phyloP scores from a whole-genome alignment of 2,113 vertebrate species.

The Oncorhynchus tshawytscha region DNA sequence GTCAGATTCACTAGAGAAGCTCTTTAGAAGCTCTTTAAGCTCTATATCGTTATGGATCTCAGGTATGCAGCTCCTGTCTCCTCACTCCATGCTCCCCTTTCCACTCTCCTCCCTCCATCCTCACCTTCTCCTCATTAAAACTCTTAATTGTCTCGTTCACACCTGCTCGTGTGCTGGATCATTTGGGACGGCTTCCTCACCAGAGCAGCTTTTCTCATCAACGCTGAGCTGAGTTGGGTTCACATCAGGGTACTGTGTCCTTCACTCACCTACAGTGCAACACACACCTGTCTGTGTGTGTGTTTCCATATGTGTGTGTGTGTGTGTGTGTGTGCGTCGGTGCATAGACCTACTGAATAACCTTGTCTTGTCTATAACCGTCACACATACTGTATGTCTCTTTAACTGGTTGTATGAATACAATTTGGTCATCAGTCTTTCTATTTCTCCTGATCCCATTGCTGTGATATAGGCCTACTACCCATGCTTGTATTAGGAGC shows the following conservation, averaged over 20 bases:
- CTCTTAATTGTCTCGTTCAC: slow-evolving; percentile 70
- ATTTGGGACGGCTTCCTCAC: slow-evolving; percentile 59
- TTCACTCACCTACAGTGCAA: slow-evolving; percentile 58
- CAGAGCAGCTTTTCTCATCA: slow-evolving; percentile 68
- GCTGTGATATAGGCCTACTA: not conserved
- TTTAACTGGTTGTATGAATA: not conserved
- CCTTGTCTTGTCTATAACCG: too few species aligned
- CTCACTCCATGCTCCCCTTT: slow-evolving; percentile 10
- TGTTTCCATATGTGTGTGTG: slow-evolving; percentile 24
- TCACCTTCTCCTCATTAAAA: slow-evolving; percentile 66
- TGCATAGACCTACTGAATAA: not conserved
- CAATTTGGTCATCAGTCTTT: not conserved
- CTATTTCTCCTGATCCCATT: not conserved
- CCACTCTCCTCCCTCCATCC: not conserved
- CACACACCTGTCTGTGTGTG: slow-evolving; percentile 34
- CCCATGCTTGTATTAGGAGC: slow-evolving; percentile 6
- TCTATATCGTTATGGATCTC: slow-evolving; percentile 52
- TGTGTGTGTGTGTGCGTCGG: slow-evolving; percentile 10
- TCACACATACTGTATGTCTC: not conserved
- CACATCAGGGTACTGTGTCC: slow-evolving; percentile 57
- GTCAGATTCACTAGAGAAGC: slow-evolving; percentile 48
- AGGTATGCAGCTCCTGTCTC: slow-evolving; percentile 49
- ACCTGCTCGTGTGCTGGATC: slow-evolving; percentile 62
- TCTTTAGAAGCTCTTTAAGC: too few species aligned
- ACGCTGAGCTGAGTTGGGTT: slow-evolving; percentile 32